Evolutionary conservation across 1,140 invertebrate species (phyloP), one percentile per base, ranked within the genome.

Genomic region (Pentalonia nigronervosa): DNA sequence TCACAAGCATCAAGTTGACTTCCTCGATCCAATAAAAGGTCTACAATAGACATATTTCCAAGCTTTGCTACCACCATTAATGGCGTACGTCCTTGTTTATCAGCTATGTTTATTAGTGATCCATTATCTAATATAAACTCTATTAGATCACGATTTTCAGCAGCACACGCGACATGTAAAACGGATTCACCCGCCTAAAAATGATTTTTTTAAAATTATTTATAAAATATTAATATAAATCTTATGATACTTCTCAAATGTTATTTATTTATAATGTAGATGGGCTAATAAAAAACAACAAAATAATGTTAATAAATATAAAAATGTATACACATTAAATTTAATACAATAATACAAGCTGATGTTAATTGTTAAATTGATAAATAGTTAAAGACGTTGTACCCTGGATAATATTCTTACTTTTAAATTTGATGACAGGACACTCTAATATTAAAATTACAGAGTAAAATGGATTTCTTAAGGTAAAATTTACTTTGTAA

Each of bases 61-160:
- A 95, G 94, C 9, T 95, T 95, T 36, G 96, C 96, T 21, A 96
- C 96, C n/a, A 96, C 94, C 94, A 96, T 96, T 21, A 97, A 94
- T 0, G 96, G 95, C 11, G 96, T 96, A 84, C 96, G 95, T 76
- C 96, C 96, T 47, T 96, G 95, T 76, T 96, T 95, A 94, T 97
- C 96, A 23, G 96, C 95, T 30, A 95, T 95, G 94, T 97, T 96
- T 53, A 97, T 95, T 94, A 96, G 95, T 45, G 96, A 95, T 50
- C 96, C 96, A 45, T 95, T 95, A 76, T 96, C 95, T 7, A 97
- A 94, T 86, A 97, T 95, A 41, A 96, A 94, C 60, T 96, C 95
- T 2, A 96, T 96, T 25, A 97, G 95, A 48, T 96, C 96, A 83
- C 94, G 93, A 76, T 95, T 94, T 56, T 95, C 95, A 60, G 92